Evolutionary conservation across 2,113 vertebrate species (phyloP), one percentile per base, ranked within the genome.

Genomic region (Pomatostomus ruficeps): DNA sequence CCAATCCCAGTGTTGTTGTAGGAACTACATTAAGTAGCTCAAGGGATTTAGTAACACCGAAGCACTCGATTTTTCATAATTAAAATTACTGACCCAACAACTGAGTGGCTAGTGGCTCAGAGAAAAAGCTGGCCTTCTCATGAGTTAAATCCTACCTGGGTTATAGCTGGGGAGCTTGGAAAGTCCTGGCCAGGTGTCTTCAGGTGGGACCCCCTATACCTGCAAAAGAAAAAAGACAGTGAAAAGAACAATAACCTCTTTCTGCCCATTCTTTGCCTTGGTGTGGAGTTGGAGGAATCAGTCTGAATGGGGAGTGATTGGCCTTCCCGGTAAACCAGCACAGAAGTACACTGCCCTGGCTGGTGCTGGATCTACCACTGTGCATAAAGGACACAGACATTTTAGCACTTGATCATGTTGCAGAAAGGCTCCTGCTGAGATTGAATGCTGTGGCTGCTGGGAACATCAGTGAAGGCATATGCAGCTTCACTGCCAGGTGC

Each of bases 171-270:
- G 98, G 58, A 99, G 97, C 68, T 97, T 98, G 72, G 98, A 98
- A 95, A 99, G 95, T 95, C 98, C 99, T 77, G 98, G 98, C 99
- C 99, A 99, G 28, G 71, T 98, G 42, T 98, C 98, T 84, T 99
- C 98, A 23, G 97, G 98, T 70, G 98, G 98, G 28, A 98, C 89
- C 7, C 98, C 98, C 82, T 99, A 70, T 10, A 99, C 98, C 99
- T 99, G 89, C 25, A 92, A 93, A 97, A 88, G 15, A 91, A 95
- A 46, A 93, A 78, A 54, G 70, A 96, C 76, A 85, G 26, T 86
- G 90, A 93, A 25, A 92, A 73, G 29, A 85, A 55, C 65, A 81
- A 13, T 63, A 52, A 78, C 28, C 11, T 90, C 49, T 61, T 18
- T 73, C 40, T 77, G 54, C 33, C 18, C 31, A 23, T 75, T 40